These are phyloP conservation scores for Caprella mutica DNA, from an alignment of 2,888 invertebrate species.

Conservation along the genomic window DNA sequence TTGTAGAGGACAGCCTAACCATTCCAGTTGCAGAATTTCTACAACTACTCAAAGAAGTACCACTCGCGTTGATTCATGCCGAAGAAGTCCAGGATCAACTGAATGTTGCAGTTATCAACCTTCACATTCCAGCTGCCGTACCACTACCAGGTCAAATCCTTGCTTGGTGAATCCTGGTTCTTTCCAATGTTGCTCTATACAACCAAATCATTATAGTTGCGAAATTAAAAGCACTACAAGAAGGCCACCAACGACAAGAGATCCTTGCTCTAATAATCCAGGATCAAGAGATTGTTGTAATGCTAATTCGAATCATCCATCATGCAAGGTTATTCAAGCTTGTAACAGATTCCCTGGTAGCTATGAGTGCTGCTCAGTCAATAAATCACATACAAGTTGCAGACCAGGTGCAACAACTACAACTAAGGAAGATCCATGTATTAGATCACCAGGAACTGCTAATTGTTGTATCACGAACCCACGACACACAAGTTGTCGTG, in stretches of 20 bases:
- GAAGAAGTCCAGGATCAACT: neutral
- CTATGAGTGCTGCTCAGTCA: too few relatives aligned
- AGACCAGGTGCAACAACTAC: too few relatives aligned
- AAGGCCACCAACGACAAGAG: too few relatives aligned
- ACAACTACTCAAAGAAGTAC: slow-evolving; percentile 15
- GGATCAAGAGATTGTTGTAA: slow-evolving; percentile 11
- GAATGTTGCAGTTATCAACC: slow-evolving; percentile 1
- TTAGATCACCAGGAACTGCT: too few relatives aligned
- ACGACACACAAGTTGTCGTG: too few relatives aligned
- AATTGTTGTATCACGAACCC: too few relatives aligned
- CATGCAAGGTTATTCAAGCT: too few relatives aligned
- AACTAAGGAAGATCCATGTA: too few relatives aligned
- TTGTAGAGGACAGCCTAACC: neutral
- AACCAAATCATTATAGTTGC: neutral
- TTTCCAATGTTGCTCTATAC: slow-evolving; percentile 8
- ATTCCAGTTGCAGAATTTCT: neutral
- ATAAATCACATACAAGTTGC: too few relatives aligned
- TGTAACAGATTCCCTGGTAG: too few relatives aligned
- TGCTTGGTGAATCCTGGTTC: slow-evolving; percentile 2
- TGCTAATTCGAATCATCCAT: slow-evolving; percentile 5
- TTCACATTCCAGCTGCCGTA: too few relatives aligned
- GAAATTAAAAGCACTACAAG: neutral
- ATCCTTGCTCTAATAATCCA: slow-evolving; percentile 9
- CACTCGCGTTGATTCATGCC: neutral
- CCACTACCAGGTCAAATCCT: slow-evolving; percentile 10